phyloP scores from a whole-genome alignment of 2,888 invertebrate genomes.

The Drosophila birchii region DNA sequence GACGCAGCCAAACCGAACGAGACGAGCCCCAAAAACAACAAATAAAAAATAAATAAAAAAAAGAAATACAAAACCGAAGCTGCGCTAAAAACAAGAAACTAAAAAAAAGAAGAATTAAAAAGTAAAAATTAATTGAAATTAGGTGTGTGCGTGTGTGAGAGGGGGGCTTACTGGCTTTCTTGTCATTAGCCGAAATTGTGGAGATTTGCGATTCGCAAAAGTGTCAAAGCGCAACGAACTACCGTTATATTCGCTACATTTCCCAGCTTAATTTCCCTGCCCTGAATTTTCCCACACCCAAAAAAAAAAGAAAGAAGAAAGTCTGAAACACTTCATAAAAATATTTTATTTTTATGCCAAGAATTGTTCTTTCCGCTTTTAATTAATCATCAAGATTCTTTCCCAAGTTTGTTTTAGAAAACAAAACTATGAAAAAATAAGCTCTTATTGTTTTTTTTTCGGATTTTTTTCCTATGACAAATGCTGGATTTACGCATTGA shows the following conservation, averaged over 20 bases:
- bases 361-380: conserved; percentile 17
- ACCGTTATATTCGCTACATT: conserved; percentile 65
- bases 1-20: conserved; percentile 50
- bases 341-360: conserved; percentile 4
- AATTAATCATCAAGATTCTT: conserved; percentile 54
- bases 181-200: conserved; percentile 57
- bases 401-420: conserved; percentile 36
- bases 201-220: conserved; percentile 52
- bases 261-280: conserved; percentile 49
- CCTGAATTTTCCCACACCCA: background rate
- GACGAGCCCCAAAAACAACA: conserved; percentile 46
- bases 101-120: conserved; percentile 16
- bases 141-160: conserved; percentile 15
- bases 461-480: conserved; percentile 53
- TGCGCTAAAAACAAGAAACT: conserved; percentile 25
- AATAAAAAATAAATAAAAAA: conserved; percentile 20
- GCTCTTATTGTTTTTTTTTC: conserved; percentile 33
- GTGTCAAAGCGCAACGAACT: conserved; percentile 72
- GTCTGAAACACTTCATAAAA: conserved; percentile 17
- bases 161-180: conserved; percentile 43
- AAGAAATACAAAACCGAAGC: conserved; percentile 33
- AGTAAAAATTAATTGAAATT: conserved; percentile 44
- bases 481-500: conserved; percentile 79
- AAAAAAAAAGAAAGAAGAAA: conserved; percentile 47
- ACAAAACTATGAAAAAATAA: conserved; percentile 6